A percentile compares a stretch with the other conserved stretches of the same genome.
phyloP scores from a whole-genome alignment of 2,113 vertebrate species.

The Bujurquina vittata region DNA sequence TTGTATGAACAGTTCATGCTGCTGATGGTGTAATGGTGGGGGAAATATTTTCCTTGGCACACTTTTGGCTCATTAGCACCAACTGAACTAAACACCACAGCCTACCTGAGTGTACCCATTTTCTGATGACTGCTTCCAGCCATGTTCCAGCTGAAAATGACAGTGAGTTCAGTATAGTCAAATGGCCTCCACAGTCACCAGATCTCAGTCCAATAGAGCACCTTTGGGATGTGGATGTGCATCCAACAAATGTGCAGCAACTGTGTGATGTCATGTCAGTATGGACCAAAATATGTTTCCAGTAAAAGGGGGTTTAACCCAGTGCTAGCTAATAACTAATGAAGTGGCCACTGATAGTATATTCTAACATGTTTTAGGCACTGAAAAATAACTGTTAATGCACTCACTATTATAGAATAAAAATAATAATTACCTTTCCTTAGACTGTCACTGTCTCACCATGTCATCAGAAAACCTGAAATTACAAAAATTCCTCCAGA shows the following conservation, averaged over 20 bases:
- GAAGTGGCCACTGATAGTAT: no score
- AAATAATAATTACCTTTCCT: not conserved
- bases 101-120: not conserved
- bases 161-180: not conserved
- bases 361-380: no score
- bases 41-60: not conserved
- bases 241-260: not conserved
- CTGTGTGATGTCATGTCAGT: not conserved
- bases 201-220: not conserved
- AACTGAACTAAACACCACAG: not conserved
- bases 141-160: no score
- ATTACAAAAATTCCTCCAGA: not conserved
- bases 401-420: not conserved
- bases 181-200: not conserved
- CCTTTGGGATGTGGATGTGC: not conserved
- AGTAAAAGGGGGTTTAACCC: not conserved
- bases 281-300: not conserved
- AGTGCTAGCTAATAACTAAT: not conserved
- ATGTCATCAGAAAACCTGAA: not conserved
- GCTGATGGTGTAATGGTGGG: not conserved
- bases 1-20: not conserved
- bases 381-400: not conserved
- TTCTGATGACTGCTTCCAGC: not conserved
- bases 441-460: not conserved
- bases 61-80: not conserved